A percentile compares a stretch with the other conserved stretches of the same genome.
These are phyloP conservation scores for Plagiodera versicolora DNA, from an alignment of 2,888 invertebrate species.

Conservation along the genomic window DNA sequence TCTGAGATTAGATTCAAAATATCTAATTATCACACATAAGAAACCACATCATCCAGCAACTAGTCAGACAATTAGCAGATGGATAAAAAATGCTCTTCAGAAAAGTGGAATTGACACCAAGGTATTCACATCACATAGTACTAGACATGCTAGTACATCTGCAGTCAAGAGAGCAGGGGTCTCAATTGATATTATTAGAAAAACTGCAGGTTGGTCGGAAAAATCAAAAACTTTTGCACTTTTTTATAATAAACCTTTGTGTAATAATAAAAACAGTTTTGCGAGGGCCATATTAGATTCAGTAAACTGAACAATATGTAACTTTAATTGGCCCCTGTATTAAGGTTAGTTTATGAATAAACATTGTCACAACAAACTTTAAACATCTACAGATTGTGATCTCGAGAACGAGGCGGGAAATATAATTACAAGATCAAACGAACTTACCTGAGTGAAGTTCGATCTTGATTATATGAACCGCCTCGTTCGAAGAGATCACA, in stretches of 20 bases:
- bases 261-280: no score
- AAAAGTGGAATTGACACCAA: conserved; percentile 27
- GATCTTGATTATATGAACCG: conserved; percentile 9
- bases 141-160: conserved; percentile 24
- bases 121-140: conserved; percentile 17
- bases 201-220: conserved; percentile 22
- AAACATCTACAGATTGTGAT: neutral
- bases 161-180: conserved; percentile 13
- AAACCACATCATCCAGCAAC: conserved; percentile 21
- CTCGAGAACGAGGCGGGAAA: conserved; percentile 1
- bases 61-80: conserved; percentile 30
- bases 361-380: neutral
- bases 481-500: conserved; percentile 1
- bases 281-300: no score
- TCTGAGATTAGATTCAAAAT: neutral
- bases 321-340: no score
- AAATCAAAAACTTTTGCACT: conserved; percentile 12
- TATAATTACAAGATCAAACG: conserved; percentile 9
- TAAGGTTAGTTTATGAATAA: no score
- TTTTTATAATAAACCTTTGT: conserved; percentile 21
- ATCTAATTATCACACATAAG: conserved; percentile 14
- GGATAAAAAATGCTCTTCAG: conserved; percentile 26
- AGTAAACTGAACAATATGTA: no score
- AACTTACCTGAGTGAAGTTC: conserved; percentile 11
- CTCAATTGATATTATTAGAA: conserved; percentile 12